A percentile compares a stretch with the other conserved stretches of the same genome.
These are phyloP conservation scores for Pomatorhinus ruficollis DNA, from an alignment of 2,113 vertebrate genomes.

Conservation along the genomic window DNA sequence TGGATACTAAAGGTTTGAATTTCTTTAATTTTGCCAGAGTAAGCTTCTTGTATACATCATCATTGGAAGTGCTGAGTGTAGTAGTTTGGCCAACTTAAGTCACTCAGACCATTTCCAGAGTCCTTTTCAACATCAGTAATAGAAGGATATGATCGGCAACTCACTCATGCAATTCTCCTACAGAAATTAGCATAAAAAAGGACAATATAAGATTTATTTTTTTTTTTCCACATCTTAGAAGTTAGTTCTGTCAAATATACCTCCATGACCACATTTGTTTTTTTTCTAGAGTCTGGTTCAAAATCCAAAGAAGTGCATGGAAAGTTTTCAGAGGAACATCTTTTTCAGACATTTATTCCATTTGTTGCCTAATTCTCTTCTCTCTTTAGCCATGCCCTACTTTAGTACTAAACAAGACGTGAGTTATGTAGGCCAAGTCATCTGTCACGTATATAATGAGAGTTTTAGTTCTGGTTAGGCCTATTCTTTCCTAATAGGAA, in stretches of 20 bases:
- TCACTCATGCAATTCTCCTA: background rate
- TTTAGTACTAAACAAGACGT: background rate
- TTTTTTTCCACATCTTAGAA: background rate
- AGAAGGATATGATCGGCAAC: background rate
- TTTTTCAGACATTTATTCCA: background rate
- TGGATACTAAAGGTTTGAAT: background rate
- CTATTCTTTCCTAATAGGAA: background rate
- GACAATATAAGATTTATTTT: background rate
- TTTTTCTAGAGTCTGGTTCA: background rate
- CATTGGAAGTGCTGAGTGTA: background rate
- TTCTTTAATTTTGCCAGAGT: background rate
- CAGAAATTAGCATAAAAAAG: background rate
- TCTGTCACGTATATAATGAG: background rate
- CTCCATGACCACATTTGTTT: background rate
- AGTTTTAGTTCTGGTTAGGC: background rate
- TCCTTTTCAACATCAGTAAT: background rate
- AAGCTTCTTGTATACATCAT: background rate
- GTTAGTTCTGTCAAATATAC: background rate
- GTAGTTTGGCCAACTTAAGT: background rate
- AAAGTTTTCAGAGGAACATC: background rate
- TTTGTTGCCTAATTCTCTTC: background rate
- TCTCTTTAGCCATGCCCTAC: background rate
- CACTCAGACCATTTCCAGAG: background rate
- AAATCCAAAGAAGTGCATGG: background rate
- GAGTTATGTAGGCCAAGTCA: background rate